Percentiles rank a stretch among this genome's conserved stretches.
phyloP scores from a whole-genome alignment of 1,140 invertebrate genomes.

The Cepaea nemoralis region DNA sequence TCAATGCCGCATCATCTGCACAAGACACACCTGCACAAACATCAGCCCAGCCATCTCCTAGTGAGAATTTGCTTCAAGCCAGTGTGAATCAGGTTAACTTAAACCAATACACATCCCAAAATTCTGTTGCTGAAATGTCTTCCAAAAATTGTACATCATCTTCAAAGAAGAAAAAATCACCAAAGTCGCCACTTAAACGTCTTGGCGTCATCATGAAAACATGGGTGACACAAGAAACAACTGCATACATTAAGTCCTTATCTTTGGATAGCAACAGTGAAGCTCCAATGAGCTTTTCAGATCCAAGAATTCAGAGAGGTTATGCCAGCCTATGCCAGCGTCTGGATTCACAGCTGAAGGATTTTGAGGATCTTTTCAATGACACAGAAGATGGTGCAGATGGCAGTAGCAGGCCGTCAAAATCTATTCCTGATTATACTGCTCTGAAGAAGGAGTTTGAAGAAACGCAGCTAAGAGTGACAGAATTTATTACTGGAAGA shows the following conservation, averaged over 20 bases:
- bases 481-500: slow-evolving; percentile 48
- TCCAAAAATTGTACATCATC: background rate
- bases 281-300: slow-evolving; percentile 13
- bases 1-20: too few relatives aligned
- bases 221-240: slow-evolving; percentile 44
- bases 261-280: slow-evolving; percentile 33
- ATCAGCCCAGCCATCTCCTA: too few relatives aligned
- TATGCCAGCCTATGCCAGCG: slow-evolving; percentile 45
- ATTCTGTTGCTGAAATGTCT: background rate
- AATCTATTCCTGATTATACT: slow-evolving; percentile 47
- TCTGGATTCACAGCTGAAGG: slow-evolving; percentile 46
- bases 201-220: slow-evolving; percentile 33
- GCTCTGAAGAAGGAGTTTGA: slow-evolving; percentile 47
- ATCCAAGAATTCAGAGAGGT: slow-evolving; percentile 40
- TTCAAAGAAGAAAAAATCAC: background rate
- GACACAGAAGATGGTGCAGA: slow-evolving; percentile 36
- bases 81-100: background rate
- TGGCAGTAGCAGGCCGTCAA: background rate
- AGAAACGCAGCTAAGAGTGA: slow-evolving; percentile 49
- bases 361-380: slow-evolving; percentile 41
- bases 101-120: background rate
- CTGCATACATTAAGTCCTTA: background rate
- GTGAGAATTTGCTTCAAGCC: background rate
- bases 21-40: too few relatives aligned
- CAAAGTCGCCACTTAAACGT: slow-evolving; percentile 24